These are phyloP conservation scores for Hoplias malabaricus DNA, from an alignment of 2,113 vertebrate species.

Conservation along the genomic window DNA sequence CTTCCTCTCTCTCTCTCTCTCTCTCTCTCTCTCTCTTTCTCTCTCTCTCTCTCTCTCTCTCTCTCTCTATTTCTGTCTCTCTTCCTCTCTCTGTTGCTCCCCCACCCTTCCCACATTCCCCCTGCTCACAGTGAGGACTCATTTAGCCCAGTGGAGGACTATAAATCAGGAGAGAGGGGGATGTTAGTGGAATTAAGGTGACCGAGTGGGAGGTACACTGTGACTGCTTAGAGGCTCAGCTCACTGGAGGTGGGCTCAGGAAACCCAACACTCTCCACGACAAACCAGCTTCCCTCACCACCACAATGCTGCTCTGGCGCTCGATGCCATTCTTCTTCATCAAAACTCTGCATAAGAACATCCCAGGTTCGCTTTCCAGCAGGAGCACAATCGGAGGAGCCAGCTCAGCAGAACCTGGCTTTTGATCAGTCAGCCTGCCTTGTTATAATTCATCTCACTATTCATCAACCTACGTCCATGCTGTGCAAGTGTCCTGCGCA, in stretches of 20 bases:
- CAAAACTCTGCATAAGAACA: background rate
- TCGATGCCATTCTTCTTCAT: background rate
- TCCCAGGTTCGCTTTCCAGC: background rate
- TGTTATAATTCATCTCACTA: background rate
- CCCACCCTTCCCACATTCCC: background rate
- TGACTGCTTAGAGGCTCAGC: constrained; percentile 1
- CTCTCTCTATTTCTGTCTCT: constrained; percentile 1
- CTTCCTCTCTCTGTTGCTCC: too few species aligned
- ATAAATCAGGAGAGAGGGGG: constrained; percentile 39
- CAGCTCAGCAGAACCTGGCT: background rate
- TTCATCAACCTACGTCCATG: background rate
- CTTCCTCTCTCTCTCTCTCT: constrained; percentile 9
- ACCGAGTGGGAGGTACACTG: constrained; percentile 7
- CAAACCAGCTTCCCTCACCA: background rate
- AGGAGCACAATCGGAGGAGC: background rate
- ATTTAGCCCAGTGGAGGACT: constrained; percentile 33
- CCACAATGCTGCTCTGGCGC: constrained; percentile 1
- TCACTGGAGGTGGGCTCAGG: background rate
- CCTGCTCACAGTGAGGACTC: constrained; percentile 9
- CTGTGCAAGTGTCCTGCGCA: background rate
- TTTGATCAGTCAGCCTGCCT: background rate
- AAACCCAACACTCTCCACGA: constrained; percentile 11
- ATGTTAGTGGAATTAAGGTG: constrained; percentile 31
- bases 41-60: constrained; percentile 12
- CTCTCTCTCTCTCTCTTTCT: background rate